phyloP scores from a whole-genome alignment of 2,113 vertebrate species.

The Sitta europaea region DNA sequence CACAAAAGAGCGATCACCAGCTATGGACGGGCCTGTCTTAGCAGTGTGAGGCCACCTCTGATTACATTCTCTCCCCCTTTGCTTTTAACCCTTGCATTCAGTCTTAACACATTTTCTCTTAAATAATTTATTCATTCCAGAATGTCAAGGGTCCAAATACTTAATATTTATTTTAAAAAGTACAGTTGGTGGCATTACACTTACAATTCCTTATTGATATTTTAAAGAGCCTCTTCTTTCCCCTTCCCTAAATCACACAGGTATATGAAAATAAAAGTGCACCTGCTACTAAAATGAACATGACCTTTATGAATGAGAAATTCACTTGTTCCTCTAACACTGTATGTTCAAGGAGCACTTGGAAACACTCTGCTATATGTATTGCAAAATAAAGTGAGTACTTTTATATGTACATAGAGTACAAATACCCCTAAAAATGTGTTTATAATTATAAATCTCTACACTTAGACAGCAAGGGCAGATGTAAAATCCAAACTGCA shows the following conservation, averaged over 20 bases:
- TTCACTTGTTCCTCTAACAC: slow-evolving; percentile 20
- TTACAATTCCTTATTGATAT: slow-evolving; percentile 71
- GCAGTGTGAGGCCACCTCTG: slow-evolving; percentile 68
- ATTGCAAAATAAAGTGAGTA: slow-evolving; percentile 55
- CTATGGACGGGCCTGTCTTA: slow-evolving; percentile 71
- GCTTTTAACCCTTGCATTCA: slow-evolving; percentile 83
- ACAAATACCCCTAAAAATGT: background rate
- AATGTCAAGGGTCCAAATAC: slow-evolving; percentile 89
- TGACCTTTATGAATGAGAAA: slow-evolving; percentile 56
- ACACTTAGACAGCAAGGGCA: background rate
- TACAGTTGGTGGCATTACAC: slow-evolving; percentile 91
- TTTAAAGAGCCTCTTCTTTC: slow-evolving; percentile 22
- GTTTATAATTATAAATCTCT: slow-evolving; percentile 12
- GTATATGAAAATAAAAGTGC: slow-evolving; percentile 43
- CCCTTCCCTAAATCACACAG: slow-evolving; percentile 40
- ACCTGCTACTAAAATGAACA: slow-evolving; percentile 67
- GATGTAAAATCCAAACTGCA: background rate
- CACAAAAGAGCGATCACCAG: slow-evolving; percentile 82
- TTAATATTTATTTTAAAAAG: slow-evolving; percentile 83
- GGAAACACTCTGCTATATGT: slow-evolving; percentile 59
- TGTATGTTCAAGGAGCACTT: slow-evolving; percentile 63
- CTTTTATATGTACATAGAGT: slow-evolving; percentile 25
- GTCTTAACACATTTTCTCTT: slow-evolving; percentile 88
- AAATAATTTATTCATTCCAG: slow-evolving; percentile 96
- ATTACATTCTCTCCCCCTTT: slow-evolving; percentile 68